Evolutionary conservation across 2,888 invertebrate genomes (phyloP), one percentile per base, ranked within the genome.

Genomic region (Polydrusus tereticollis): DNA sequence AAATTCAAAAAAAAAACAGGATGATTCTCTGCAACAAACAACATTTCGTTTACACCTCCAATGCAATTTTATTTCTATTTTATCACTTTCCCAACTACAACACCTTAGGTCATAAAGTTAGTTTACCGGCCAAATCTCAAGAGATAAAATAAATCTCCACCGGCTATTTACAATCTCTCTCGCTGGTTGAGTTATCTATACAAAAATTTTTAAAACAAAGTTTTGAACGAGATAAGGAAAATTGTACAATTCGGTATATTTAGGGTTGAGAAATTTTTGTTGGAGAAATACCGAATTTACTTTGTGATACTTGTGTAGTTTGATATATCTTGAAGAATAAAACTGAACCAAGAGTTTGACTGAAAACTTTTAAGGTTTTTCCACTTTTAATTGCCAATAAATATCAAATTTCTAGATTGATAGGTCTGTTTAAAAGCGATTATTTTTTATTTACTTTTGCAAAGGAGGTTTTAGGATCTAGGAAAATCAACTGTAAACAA

Each of bases 51-150:
- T 55, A 55, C 23, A 57, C 29, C 41, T n/a, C 26, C 21, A 55
- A 0, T 55, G 29, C 60, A 60, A 26, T 60, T 68, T 69, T 69
- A 57, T 63, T 69, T 57, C 50, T 43, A 29, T 57, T 63, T 69
- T 69, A 69, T 63, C 69, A 50, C 55, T 63, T 50, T 63, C 62
- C 62, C 33, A 63, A 63, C 55, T 57, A 62, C 66, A 66, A 66
- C 71, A 72, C 71, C 71, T 72, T 50, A 66, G 71, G 71, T 72
- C 71, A 72, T 72, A 72, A 72, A 72, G 66, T 72, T 67, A 16
- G 60, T 65, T 65, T 60, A 62, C 66, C 55, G 60, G 41, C 36
- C 55, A 58, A 67, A 52, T 67, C 71, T 29, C 62, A 1, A 38
- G 57, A 57, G 71, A 72, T 66, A 45, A 62, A 60, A 72, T 72